phyloP scores from a whole-genome alignment of 2,113 vertebrate genomes.

The Larimichthys polyactis region DNA sequence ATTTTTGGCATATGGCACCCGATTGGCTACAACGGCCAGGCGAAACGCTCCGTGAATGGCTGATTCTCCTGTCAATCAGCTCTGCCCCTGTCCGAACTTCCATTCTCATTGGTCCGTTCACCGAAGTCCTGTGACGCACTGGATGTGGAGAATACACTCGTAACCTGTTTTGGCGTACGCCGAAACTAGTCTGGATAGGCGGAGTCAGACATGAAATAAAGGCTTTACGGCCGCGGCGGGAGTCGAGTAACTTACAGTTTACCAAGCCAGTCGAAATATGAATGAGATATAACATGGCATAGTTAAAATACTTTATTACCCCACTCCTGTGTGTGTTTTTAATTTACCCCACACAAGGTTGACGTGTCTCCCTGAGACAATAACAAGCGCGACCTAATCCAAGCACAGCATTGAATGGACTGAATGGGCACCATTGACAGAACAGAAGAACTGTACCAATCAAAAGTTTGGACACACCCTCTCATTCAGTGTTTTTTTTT shows the following conservation, averaged over 20 bases:
- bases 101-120: constrained; percentile 71
- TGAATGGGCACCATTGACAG: constrained; percentile 2
- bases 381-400: constrained; percentile 33
- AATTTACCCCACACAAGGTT: neutral
- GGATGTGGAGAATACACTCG: constrained; percentile 22
- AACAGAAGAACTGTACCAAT: neutral
- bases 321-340: neutral
- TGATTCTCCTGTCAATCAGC: constrained; percentile 65
- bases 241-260: neutral
- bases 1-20: constrained; percentile 67
- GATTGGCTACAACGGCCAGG: constrained; percentile 71
- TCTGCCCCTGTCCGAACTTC: constrained; percentile 59
- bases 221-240: neutral
- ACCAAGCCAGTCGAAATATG: rapidly evolving
- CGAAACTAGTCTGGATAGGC: neutral
- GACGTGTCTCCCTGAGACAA: neutral
- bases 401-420: constrained; percentile 13
- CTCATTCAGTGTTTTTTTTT: too few relatives aligned
- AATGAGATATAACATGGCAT: neutral
- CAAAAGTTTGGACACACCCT: too few relatives aligned
- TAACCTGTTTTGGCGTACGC: neutral
- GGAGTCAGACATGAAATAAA: constrained; percentile 35
- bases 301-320: neutral
- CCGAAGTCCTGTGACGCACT: constrained; percentile 42
- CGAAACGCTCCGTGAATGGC: constrained; percentile 70